Percentiles rank a stretch among this genome's conserved stretches.
These are phyloP conservation scores for Eira barbara DNA, from an alignment of 2,113 vertebrate species.

Conservation along the genomic window DNA sequence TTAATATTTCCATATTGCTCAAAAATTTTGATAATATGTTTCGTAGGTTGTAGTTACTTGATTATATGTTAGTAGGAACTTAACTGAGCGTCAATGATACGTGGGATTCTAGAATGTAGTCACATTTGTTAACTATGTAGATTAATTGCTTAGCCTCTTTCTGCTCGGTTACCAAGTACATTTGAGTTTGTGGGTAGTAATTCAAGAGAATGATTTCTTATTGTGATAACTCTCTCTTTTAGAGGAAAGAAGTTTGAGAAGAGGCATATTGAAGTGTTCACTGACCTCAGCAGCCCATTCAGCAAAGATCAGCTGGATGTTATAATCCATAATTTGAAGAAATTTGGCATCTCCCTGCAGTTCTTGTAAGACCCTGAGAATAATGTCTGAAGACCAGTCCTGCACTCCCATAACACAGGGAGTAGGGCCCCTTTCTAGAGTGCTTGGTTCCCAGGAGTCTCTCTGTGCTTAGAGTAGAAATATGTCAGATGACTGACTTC, in stretches of 20 bases:
- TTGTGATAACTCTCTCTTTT: constrained; percentile 51
- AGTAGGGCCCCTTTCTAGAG: background rate
- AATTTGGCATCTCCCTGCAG: constrained; percentile 89
- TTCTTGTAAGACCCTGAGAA: constrained; percentile 92
- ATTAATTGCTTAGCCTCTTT: background rate
- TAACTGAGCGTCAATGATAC: background rate
- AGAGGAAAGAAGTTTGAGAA: constrained; percentile 93
- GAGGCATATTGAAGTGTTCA: constrained; percentile 91
- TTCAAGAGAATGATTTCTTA: constrained; percentile 9
- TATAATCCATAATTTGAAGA: constrained; percentile 91
- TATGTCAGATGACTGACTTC: background rate
- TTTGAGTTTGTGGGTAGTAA: constrained; percentile 18
- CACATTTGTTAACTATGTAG: background rate
- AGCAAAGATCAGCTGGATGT: constrained; percentile 90
- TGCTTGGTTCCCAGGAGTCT: background rate
- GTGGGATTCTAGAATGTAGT: background rate
- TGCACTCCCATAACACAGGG: background rate
- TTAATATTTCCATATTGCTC: background rate
- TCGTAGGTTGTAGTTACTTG: background rate
- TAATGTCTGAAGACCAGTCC: background rate
- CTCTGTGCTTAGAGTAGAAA: background rate
- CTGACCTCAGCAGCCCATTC: constrained; percentile 89
- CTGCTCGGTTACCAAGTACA: background rate
- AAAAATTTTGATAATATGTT: background rate
- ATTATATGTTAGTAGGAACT: background rate